Evolutionary conservation across 2,113 vertebrate species (phyloP).

Genomic region (Atrichornis clamosus): DNA sequence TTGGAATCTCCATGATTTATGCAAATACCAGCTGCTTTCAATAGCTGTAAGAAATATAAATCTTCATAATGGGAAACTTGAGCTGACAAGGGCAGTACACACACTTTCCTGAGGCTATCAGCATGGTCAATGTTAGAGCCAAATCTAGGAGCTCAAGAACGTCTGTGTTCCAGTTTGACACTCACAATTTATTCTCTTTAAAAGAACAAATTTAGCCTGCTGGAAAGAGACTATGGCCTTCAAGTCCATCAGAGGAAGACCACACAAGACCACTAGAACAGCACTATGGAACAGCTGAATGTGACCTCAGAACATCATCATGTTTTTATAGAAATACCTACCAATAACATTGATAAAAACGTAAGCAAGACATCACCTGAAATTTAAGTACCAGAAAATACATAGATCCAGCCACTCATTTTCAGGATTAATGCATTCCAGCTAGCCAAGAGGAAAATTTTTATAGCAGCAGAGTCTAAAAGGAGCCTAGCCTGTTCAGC

Average conservation of each 20-base stretch:
- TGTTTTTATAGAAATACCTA: background rate
- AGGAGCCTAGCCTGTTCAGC: background rate
- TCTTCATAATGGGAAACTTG: background rate
- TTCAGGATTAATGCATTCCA: background rate
- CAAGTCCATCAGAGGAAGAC: background rate
- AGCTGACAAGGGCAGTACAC: background rate
- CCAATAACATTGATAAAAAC: background rate
- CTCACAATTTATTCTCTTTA: background rate
- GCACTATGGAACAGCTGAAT: background rate
- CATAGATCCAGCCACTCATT: background rate
- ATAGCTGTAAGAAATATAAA: background rate
- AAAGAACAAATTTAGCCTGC: background rate
- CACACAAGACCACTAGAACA: background rate
- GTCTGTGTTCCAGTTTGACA: background rate
- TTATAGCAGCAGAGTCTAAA: background rate
- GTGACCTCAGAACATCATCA: background rate
- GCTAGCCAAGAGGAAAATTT: background rate
- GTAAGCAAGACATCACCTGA: background rate
- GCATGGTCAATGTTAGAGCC: background rate
- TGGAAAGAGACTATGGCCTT: background rate
- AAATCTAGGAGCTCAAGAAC: background rate
- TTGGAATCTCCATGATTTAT: background rate
- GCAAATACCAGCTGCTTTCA: background rate
- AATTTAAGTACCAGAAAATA: background rate
- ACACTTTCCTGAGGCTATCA: background rate